phyloP scores from a whole-genome alignment of 2,797 vertebrate species.

The Acrossocheilus wenchowensis region DNA sequence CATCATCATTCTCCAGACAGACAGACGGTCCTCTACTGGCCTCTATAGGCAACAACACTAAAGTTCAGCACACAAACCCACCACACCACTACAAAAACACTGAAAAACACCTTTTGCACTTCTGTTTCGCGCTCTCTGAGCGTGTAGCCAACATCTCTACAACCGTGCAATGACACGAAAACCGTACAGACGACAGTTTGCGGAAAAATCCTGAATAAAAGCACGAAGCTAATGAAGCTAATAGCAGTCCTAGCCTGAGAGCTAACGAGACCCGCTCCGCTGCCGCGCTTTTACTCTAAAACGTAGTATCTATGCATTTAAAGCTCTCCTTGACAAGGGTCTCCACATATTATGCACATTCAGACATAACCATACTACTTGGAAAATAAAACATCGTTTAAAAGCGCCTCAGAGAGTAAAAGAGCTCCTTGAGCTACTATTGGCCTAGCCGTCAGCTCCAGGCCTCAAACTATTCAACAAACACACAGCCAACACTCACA shows the following conservation, averaged over 20 bases:
- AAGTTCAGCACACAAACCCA: slow-evolving; percentile 89
- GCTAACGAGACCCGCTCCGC: slow-evolving; percentile 35
- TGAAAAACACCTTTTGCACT: neutral
- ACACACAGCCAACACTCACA: slow-evolving; percentile 75
- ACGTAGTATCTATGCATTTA: neutral
- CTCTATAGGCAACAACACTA: slow-evolving; percentile 99
- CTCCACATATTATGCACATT: neutral
- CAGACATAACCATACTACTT: neutral
- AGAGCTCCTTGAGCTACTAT: slow-evolving; percentile 15
- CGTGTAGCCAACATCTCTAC: neutral
- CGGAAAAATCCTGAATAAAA: slow-evolving; percentile 29
- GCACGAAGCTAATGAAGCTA: slow-evolving; percentile 45
- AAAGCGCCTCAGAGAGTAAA: neutral
- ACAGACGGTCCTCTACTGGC: slow-evolving; percentile 96
- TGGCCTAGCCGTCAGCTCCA: slow-evolving; percentile 81
- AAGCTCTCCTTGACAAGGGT: neutral
- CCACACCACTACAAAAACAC: slow-evolving; percentile 75
- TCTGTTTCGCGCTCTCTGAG: too few species aligned
- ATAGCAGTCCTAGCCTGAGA: slow-evolving; percentile 31
- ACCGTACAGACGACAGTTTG: neutral
- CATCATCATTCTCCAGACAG: slow-evolving; percentile 87
- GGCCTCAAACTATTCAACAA: slow-evolving; percentile 86
- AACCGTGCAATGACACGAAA: neutral
- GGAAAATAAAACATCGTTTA: neutral
- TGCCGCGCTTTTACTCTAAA: slow-evolving; percentile 11